Evolutionary conservation across 1,140 invertebrate species (phyloP).

Genomic region (Adoxophyes honmai): DNA sequence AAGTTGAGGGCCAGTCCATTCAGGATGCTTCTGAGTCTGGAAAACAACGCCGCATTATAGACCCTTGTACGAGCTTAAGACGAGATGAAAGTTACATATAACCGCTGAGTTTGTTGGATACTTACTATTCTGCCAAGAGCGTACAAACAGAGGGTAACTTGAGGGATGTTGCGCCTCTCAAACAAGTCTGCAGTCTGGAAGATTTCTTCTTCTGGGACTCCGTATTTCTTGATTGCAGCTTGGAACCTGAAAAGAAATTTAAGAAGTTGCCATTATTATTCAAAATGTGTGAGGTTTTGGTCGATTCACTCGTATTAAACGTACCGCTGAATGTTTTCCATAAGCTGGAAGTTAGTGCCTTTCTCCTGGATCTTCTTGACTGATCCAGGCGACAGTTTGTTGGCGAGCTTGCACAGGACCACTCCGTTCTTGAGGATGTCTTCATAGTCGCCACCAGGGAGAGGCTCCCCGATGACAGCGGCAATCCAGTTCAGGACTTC

Average conservation of each 20-base stretch:
- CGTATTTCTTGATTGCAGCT: constrained; percentile 94
- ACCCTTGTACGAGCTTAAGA: no score
- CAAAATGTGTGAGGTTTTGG: no score
- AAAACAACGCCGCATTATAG: constrained; percentile 21
- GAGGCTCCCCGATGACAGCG: constrained; percentile 90
- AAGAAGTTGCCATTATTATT: constrained; percentile 21
- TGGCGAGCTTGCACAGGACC: constrained; percentile 95
- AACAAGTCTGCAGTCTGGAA: constrained; percentile 99
- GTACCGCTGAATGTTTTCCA: constrained; percentile 97
- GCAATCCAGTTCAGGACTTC: constrained; percentile 96
- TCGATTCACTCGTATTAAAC: no score
- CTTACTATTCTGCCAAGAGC: constrained; percentile 93
- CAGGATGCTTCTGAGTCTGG: constrained; percentile 95
- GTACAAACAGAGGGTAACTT: constrained; percentile 95
- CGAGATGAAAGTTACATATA: no score
- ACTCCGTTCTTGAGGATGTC: constrained; percentile 95
- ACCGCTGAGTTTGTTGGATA: constrained; percentile 40
- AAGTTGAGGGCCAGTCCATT: constrained; percentile 91
- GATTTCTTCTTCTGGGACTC: constrained; percentile 97
- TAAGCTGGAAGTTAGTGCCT: constrained; percentile 98
- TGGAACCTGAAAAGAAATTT: constrained; percentile 85
- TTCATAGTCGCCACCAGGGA: constrained; percentile 91
- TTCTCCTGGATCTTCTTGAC: constrained; percentile 97
- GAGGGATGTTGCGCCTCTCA: constrained; percentile 96
- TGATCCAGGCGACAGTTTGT: constrained; percentile 95